These are phyloP conservation scores for Chondrilla cf. caribensis DNA, from an alignment of 37 sponge, comb jelly and placozoan species.

Conservation along the genomic window DNA sequence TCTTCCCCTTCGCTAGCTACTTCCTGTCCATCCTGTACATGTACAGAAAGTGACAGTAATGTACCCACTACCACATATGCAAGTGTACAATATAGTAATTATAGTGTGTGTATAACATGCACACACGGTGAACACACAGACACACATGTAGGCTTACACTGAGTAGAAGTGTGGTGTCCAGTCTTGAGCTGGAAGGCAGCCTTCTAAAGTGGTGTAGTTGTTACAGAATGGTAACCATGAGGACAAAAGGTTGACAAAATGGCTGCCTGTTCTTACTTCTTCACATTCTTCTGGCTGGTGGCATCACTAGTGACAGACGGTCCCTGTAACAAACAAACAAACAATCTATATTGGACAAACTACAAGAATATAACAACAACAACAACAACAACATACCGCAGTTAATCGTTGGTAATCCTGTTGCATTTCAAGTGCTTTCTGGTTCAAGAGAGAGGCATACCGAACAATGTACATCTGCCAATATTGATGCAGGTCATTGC, in stretches of 20 bases:
- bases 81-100: too few species aligned
- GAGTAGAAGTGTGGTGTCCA: not conserved
- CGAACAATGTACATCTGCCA: slow-evolving; percentile 29
- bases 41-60: not conserved
- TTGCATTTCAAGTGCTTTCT: not conserved
- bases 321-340: not conserved
- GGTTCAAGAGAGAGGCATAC: slow-evolving; percentile 1
- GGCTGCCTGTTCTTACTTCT: too few species aligned
- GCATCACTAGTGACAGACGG: not conserved
- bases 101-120: too few species aligned
- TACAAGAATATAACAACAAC: not conserved
- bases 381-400: not conserved
- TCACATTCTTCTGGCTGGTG: not conserved
- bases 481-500: slow-evolving; percentile 36
- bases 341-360: not conserved
- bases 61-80: not conserved
- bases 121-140: not conserved
- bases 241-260: too few species aligned
- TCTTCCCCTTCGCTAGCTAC: not conserved
- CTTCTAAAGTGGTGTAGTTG: too few species aligned
- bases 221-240: too few species aligned
- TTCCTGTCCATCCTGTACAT: not conserved
- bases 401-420: not conserved
- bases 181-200: not conserved
- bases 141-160: not conserved